These are phyloP conservation scores for Cyclina sinensis DNA, from an alignment of 1,140 invertebrate species.

Conservation along the genomic window DNA sequence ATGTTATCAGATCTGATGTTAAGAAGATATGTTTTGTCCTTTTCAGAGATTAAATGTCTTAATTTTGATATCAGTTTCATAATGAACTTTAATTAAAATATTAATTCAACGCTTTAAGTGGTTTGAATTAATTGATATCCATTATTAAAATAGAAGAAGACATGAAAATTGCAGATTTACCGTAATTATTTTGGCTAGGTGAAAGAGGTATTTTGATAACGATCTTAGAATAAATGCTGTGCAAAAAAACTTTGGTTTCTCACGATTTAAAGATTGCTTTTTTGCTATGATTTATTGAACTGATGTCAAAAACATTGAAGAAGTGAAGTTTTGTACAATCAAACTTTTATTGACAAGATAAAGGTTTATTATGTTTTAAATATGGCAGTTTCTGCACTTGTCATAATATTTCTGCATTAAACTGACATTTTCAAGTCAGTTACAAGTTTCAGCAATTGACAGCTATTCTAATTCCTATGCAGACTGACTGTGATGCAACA, in stretches of 20 bases:
- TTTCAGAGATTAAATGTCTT: neutral
- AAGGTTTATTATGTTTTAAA: no score
- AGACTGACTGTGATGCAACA: no score
- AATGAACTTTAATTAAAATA: constrained; percentile 12
- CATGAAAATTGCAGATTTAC: neutral
- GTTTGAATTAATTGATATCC: neutral
- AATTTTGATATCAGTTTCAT: constrained; percentile 4
- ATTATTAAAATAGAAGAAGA: neutral
- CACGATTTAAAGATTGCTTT: neutral
- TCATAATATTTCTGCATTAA: no score
- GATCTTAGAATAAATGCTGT: neutral
- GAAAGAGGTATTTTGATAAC: neutral
- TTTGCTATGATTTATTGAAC: constrained; percentile 14
- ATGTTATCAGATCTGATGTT: constrained; percentile 1
- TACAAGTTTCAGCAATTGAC: no score
- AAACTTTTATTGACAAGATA: no score
- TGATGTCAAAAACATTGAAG: neutral
- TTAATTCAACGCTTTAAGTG: neutral
- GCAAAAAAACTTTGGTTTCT: neutral
- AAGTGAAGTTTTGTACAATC: neutral
- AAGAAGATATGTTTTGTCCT: neutral
- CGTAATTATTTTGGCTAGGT: neutral
- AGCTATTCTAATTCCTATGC: no score
- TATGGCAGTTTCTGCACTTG: no score
- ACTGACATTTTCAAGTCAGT: no score